A percentile compares a stretch with the other conserved stretches of the same genome.
Conservation (phyloP, 2,888 invertebrate genomes). For the Chrysodeixis includens region DNA sequence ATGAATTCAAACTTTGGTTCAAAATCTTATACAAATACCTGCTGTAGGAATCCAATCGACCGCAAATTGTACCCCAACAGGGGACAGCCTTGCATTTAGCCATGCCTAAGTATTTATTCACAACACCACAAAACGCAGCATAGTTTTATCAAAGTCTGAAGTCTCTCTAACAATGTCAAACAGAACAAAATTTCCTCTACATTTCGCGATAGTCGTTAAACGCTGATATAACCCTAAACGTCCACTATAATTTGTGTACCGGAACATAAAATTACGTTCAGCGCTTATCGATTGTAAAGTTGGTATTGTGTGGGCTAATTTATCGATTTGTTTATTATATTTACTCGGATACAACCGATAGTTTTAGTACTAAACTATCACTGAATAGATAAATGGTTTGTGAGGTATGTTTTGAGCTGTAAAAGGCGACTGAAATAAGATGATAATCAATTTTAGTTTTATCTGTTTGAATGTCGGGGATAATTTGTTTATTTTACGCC, state of each 20-base stretch:
- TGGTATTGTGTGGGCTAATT: constrained; percentile 49
- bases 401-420: constrained; percentile 34
- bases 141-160: too few species aligned
- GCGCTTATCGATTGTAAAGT: constrained; percentile 53
- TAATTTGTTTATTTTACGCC: not conserved
- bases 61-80: too few species aligned
- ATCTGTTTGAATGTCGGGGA: constrained; percentile 17
- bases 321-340: constrained; percentile 55
- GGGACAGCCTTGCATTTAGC: too few species aligned
- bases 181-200: constrained; percentile 67
- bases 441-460: constrained; percentile 43
- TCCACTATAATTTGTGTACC: constrained; percentile 57
- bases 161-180: constrained; percentile 69
- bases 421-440: constrained; percentile 39
- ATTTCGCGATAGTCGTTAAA: constrained; percentile 68
- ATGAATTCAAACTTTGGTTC: too few species aligned
- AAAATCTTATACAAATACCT: too few species aligned
- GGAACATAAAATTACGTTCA: constrained; percentile 67
- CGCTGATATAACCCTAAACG: constrained; percentile 63
- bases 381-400: constrained; percentile 40
- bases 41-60: too few species aligned
- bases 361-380: constrained; percentile 43
- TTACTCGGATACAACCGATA: constrained; percentile 42
- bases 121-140: too few species aligned
- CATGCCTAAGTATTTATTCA: too few species aligned